These are phyloP conservation scores for Diachasmimorpha longicaudata DNA, from an alignment of 1,140 invertebrate genomes.

Conservation along the genomic window DNA sequence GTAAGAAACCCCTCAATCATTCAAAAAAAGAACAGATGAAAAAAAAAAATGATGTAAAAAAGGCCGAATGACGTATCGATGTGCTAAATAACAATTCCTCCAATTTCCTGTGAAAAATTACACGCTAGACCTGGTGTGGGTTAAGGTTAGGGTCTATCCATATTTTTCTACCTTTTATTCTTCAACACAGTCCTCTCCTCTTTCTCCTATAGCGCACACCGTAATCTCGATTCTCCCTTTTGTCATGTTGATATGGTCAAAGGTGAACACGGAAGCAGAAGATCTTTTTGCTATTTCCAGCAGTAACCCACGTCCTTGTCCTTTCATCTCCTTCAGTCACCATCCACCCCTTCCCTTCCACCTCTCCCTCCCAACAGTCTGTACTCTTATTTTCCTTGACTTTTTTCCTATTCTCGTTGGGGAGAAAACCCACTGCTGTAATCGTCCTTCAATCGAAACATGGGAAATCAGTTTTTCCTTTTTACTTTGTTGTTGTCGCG, in stretches of 20 bases:
- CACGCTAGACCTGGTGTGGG: slow-evolving; percentile 1
- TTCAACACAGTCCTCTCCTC: not conserved
- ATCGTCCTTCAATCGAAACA: not conserved
- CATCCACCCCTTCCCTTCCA: no score
- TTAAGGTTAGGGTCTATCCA: not conserved
- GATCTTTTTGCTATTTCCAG: slow-evolving; percentile 16
- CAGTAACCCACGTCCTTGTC: slow-evolving; percentile 9
- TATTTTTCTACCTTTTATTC: slow-evolving; percentile 17
- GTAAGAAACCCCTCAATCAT: slow-evolving; percentile 33
- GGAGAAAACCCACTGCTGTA: not conserved
- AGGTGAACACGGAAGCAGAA: slow-evolving; percentile 20
- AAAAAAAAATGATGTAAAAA: not conserved
- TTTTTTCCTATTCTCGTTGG: not conserved
- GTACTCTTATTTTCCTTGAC: not conserved
- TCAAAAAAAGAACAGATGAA: not conserved
- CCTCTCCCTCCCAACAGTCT: not conserved
- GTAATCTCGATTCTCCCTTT: slow-evolving; percentile 6
- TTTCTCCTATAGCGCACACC: not conserved
- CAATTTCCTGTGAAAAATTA: slow-evolving; percentile 26
- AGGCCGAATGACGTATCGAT: not conserved
- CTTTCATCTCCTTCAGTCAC: not conserved
- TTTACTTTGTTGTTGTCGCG: not conserved
- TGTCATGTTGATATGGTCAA: slow-evolving; percentile 14
- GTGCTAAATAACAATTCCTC: slow-evolving; percentile 23
- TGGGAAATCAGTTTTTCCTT: not conserved